Evolutionary conservation across 2,113 vertebrate species (phyloP).

Genomic region (Cochlearius cochlearius): DNA sequence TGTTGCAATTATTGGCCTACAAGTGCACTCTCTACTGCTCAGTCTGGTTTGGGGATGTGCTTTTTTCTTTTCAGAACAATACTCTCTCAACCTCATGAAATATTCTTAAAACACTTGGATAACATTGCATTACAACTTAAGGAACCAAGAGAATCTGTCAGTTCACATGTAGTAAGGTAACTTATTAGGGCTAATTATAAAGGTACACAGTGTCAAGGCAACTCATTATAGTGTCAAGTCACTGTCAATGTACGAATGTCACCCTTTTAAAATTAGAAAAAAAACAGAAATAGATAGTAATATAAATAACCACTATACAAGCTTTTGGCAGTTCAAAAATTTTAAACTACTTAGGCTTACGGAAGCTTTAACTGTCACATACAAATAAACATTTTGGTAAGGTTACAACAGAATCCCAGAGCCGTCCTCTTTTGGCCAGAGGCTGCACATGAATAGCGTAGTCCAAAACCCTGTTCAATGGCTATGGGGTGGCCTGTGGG

Average conservation of each 20-base stretch:
- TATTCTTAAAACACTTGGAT: background rate
- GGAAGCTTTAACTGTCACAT: background rate
- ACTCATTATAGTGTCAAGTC: background rate
- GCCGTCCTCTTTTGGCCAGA: background rate
- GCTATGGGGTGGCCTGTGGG: background rate
- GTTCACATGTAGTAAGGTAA: background rate
- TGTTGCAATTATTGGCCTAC: background rate
- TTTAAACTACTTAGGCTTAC: background rate
- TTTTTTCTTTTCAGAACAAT: background rate
- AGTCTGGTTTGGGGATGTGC: background rate
- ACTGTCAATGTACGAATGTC: accelerated
- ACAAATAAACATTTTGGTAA: background rate
- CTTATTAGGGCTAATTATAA: background rate
- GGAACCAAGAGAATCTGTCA: background rate
- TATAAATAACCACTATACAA: background rate
- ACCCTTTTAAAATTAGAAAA: background rate
- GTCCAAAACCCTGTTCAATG: background rate
- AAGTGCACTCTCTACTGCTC: background rate
- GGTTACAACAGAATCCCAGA: background rate
- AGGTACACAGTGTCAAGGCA: background rate
- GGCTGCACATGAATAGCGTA: background rate
- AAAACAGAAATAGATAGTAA: background rate
- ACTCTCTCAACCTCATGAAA: background rate
- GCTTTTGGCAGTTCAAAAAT: background rate
- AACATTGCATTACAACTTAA: background rate